A percentile compares a stretch with the other conserved stretches of the same genome.
Evolutionary conservation across 2,888 invertebrate species (phyloP).

Genomic region (Apomyelois bistriatella): DNA sequence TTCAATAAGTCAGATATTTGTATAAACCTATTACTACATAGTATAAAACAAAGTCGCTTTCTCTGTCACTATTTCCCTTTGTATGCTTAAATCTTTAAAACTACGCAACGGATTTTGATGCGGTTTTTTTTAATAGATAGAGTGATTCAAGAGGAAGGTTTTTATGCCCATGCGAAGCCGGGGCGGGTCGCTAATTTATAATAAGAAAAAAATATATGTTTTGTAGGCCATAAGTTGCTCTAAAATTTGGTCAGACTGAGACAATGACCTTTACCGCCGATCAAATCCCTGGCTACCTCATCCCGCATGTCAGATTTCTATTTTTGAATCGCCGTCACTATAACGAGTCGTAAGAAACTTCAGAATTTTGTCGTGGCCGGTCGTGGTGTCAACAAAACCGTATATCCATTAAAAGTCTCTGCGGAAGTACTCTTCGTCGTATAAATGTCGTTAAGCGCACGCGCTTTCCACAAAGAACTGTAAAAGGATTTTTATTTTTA

Average conservation of each 20-base stretch:
- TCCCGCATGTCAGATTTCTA: constrained; percentile 44
- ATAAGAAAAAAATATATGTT: neutral
- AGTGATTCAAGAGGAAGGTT: too few relatives aligned
- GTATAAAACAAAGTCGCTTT: too few relatives aligned
- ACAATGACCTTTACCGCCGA: constrained; percentile 54
- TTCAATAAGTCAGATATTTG: too few relatives aligned
- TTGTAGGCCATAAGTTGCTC: constrained; percentile 18
- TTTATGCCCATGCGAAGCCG: too few relatives aligned
- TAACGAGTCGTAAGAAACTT: constrained; percentile 54
- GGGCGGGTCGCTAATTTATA: too few relatives aligned
- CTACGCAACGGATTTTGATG: too few relatives aligned
- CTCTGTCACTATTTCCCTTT: too few relatives aligned
- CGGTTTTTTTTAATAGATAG: too few relatives aligned
- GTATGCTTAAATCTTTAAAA: too few relatives aligned
- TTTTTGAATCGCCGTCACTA: constrained; percentile 46
- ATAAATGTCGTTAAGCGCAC: constrained; percentile 3
- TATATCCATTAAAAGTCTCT: neutral
- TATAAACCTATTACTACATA: too few relatives aligned
- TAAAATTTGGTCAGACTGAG: constrained; percentile 38
- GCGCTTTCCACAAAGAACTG: constrained; percentile 1
- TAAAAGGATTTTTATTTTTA: constrained; percentile 13
- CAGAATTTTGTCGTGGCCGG: neutral
- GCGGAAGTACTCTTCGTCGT: neutral
- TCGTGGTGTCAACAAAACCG: neutral
- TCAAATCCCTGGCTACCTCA: constrained; percentile 48